Percentiles rank a stretch among this genome's conserved stretches.
Evolutionary conservation across 2,888 invertebrate genomes (phyloP).

Genomic region (Lithophane socia): DNA sequence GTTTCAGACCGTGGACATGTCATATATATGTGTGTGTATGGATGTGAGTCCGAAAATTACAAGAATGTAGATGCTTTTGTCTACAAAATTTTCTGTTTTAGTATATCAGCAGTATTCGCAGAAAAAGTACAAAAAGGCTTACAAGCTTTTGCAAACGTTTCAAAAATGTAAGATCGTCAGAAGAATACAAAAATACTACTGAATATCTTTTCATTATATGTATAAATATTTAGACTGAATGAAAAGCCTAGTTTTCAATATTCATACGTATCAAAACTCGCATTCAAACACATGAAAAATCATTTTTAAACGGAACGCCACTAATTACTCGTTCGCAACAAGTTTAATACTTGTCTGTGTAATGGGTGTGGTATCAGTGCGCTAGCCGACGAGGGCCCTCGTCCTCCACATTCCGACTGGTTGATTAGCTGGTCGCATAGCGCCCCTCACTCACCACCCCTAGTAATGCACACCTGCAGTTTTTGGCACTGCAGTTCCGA

Average conservation of each 20-base stretch:
- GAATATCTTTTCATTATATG: neutral
- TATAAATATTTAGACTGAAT: neutral
- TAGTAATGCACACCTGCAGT: slow-evolving; percentile 74
- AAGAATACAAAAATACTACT: neutral
- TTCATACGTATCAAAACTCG: neutral
- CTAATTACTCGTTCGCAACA: slow-evolving; percentile 60
- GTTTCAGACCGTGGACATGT: slow-evolving; percentile 41
- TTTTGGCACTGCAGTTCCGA: slow-evolving; percentile 70
- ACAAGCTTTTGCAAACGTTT: slow-evolving; percentile 10
- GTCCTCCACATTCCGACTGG: slow-evolving; percentile 75
- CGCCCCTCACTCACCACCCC: slow-evolving; percentile 61
- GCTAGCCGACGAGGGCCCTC: slow-evolving; percentile 68
- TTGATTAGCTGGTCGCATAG: slow-evolving; percentile 75
- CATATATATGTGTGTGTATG: slow-evolving; percentile 8
- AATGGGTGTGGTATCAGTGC: slow-evolving; percentile 56
- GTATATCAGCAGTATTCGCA: slow-evolving; percentile 21
- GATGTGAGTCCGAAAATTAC: slow-evolving; percentile 19
- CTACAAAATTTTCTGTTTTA: slow-evolving; percentile 24
- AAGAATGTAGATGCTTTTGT: slow-evolving; percentile 35
- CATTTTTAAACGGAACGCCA: slow-evolving; percentile 24
- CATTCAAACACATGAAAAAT: slow-evolving; percentile 5
- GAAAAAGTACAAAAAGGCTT: slow-evolving; percentile 18
- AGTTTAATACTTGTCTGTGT: slow-evolving; percentile 60
- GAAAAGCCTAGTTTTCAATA: slow-evolving; percentile 1
- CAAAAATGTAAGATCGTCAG: slow-evolving; percentile 6